phyloP scores from a whole-genome alignment of 2,888 invertebrate species.

The Tetanocera ferruginea region DNA sequence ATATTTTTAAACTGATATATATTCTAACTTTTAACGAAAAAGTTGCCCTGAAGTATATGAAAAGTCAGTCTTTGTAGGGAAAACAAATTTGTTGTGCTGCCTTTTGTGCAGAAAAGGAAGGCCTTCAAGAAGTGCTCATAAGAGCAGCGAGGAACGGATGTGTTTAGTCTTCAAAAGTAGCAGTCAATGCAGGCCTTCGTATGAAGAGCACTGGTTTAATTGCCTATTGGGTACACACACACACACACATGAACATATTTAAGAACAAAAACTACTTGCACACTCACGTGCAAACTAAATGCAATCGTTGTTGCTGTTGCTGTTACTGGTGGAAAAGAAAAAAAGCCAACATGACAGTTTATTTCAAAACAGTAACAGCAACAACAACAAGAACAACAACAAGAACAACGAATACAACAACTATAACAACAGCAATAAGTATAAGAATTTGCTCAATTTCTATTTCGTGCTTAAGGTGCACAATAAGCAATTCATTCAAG shows the following conservation, averaged over 20 bases:
- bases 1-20: too few species aligned
- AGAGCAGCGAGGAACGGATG: not conserved
- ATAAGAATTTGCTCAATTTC: constrained; percentile 45
- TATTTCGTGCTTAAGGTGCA: constrained; percentile 51
- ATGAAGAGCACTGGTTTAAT: too few species aligned
- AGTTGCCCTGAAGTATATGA: too few species aligned
- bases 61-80: too few species aligned
- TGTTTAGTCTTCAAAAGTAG: not conserved
- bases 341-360: constrained; percentile 21
- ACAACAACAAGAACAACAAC: not conserved
- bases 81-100: too few species aligned
- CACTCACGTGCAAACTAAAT: not conserved
- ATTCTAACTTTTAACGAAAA: too few species aligned
- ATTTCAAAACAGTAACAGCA: not conserved
- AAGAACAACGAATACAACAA: not conserved
- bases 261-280: not conserved
- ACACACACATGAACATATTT: not conserved
- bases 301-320: not conserved
- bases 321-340: not conserved
- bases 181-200: not conserved
- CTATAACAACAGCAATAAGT: constrained; percentile 41
- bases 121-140: too few species aligned
- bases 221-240: not conserved
- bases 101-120: too few species aligned
- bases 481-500: constrained; percentile 54